A percentile compares a stretch with the other conserved stretches of the same genome.
Evolutionary conservation across 2,113 vertebrate genomes (phyloP).

Genomic region (Tympanuchus pallidicinctus): DNA sequence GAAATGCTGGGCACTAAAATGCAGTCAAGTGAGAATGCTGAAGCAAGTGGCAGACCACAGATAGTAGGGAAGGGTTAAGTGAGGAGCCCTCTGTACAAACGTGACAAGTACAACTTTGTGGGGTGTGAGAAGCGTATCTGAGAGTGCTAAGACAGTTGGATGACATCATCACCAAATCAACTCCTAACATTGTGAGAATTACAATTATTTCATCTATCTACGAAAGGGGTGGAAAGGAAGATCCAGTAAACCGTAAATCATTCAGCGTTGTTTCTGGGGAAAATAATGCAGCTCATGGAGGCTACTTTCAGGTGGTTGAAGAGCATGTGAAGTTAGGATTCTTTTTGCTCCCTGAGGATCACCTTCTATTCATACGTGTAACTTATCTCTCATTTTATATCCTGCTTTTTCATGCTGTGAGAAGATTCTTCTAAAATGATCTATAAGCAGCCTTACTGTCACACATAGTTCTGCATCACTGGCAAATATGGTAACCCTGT

Average conservation of each 20-base stretch:
- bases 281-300: not conserved
- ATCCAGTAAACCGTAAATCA: not conserved
- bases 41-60: not conserved
- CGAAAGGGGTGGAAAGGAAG: not conserved
- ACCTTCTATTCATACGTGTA: not conserved
- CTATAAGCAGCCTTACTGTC: not conserved
- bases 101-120: not conserved
- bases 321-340: not conserved
- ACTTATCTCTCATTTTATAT: not conserved
- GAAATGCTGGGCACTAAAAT: not conserved
- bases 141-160: not conserved
- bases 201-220: not conserved
- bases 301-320: not conserved
- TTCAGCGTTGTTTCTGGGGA: not conserved
- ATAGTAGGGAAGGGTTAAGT: not conserved
- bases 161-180: not conserved
- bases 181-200: not conserved
- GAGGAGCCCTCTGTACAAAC: not conserved
- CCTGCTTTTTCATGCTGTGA: not conserved
- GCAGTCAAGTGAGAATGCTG: accelerated
- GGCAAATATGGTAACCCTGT: not conserved
- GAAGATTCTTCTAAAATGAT: not conserved
- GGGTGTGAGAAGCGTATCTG: not conserved
- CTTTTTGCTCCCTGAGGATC: not conserved
- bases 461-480: not conserved